Conservation (phyloP, 1,140 invertebrate genomes). For the Semibalanus balanoides region DNA sequence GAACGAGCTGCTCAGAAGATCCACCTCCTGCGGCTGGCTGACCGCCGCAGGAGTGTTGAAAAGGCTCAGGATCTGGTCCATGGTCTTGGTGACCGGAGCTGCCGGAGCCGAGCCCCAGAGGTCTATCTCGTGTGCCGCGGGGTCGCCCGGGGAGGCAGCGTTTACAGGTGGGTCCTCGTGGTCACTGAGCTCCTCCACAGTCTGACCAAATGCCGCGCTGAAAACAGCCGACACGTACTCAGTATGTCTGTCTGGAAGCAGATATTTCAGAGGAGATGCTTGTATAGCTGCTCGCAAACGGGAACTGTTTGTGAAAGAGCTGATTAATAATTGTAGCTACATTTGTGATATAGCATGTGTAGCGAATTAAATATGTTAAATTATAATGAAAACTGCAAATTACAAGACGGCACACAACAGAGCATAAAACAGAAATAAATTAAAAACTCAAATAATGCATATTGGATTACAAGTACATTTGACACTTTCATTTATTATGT, state of each 20-base stretch:
- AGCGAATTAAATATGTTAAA: no score
- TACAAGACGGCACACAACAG: no score
- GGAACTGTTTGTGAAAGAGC: no score
- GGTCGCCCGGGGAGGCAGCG: not conserved
- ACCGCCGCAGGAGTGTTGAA: conserved; percentile 20
- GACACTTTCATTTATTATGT: no score
- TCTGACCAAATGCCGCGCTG: conserved; percentile 26
- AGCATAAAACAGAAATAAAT: no score
- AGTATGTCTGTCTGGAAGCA: not conserved
- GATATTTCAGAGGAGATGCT: no score
- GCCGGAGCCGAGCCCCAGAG: conserved; percentile 20
- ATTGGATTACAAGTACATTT: no score
- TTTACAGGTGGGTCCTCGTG: conserved; percentile 16
- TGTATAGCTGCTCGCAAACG: no score
- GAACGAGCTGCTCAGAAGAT: conserved; percentile 17
- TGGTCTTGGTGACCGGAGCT: conserved; percentile 20
- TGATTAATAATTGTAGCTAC: no score
- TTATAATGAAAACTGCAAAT: no score
- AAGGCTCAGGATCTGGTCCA: conserved; percentile 23
- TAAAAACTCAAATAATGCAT: no score
- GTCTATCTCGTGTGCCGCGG: conserved; percentile 14
- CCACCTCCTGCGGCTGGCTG: conserved; percentile 11
- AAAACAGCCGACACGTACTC: conserved; percentile 1
- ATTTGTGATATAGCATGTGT: no score
- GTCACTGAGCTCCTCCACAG: conserved; percentile 19